Percentiles rank a stretch among this genome's conserved stretches.
Evolutionary conservation across 2,113 vertebrate species (phyloP).

Genomic region (Rhinoderma darwinii): DNA sequence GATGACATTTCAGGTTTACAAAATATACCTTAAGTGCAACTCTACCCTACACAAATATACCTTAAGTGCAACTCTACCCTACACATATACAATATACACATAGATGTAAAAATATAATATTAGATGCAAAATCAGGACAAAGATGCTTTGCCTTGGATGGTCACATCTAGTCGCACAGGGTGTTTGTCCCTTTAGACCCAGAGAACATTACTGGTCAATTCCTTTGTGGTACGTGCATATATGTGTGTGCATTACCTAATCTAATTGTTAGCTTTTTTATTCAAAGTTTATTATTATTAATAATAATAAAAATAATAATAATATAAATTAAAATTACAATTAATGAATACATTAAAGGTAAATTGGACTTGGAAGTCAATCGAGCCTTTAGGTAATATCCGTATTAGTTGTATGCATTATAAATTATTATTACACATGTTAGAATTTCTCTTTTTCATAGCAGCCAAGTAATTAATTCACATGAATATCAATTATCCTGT

Average conservation of each 20-base stretch:
- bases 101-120: too few relatives aligned
- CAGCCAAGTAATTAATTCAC: conserved; percentile 7
- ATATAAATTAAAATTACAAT: neutral
- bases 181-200: too few relatives aligned
- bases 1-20: too few relatives aligned
- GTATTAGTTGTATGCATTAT: neutral
- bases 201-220: neutral
- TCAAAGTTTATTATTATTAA: neutral
- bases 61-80: too few relatives aligned
- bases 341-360: conserved; percentile 14
- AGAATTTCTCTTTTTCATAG: conserved; percentile 4
- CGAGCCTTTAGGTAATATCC: neutral
- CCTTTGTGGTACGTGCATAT: neutral
- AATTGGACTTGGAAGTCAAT: conserved; percentile 8
- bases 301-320: neutral
- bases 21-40: too few relatives aligned
- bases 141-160: too few relatives aligned
- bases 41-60: too few relatives aligned
- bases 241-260: neutral
- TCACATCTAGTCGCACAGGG: too few relatives aligned
- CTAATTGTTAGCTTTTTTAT: neutral
- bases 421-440: conserved; percentile 22
- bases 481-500: conserved; percentile 1
- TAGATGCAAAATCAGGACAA: too few relatives aligned
- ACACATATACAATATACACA: too few relatives aligned